These are phyloP conservation scores for Troides oblongomaculatus DNA, from an alignment of 2,888 invertebrate species.

Conservation along the genomic window DNA sequence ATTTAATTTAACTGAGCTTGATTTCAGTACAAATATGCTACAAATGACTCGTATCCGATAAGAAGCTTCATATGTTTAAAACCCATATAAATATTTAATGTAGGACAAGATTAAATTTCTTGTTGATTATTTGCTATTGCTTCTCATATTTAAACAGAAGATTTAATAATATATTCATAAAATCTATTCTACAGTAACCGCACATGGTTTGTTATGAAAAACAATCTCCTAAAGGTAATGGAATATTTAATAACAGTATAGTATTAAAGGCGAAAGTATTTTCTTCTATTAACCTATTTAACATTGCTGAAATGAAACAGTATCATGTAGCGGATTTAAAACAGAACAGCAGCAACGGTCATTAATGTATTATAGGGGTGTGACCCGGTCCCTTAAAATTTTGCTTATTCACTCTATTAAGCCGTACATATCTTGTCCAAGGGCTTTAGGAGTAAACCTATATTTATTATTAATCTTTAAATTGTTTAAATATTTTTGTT, in stretches of 20 bases:
- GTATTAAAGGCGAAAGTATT: neutral
- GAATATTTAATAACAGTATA: neutral
- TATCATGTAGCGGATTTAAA: neutral
- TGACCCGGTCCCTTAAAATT: constrained; percentile 52
- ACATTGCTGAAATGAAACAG: neutral
- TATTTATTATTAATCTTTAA: neutral
- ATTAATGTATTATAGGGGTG: constrained; percentile 65
- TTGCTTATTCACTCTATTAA: constrained; percentile 30
- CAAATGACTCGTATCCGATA: constrained; percentile 5
- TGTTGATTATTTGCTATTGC: constrained; percentile 29
- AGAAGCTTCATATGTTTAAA: constrained; percentile 29
- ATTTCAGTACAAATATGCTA: neutral
- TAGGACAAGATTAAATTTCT: constrained; percentile 20
- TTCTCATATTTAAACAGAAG: constrained; percentile 28
- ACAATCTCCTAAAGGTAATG: neutral
- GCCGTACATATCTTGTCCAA: neutral
- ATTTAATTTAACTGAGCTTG: no score
- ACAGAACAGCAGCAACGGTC: constrained; percentile 43
- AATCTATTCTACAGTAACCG: neutral
- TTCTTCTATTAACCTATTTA: neutral
- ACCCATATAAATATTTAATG: constrained; percentile 27
- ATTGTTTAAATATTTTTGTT: neutral
- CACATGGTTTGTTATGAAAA: neutral
- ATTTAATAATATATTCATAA: neutral
- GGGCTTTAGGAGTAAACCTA: neutral